phyloP scores from a whole-genome alignment of 2,888 invertebrate species.

The Plagiodera versicolora region DNA sequence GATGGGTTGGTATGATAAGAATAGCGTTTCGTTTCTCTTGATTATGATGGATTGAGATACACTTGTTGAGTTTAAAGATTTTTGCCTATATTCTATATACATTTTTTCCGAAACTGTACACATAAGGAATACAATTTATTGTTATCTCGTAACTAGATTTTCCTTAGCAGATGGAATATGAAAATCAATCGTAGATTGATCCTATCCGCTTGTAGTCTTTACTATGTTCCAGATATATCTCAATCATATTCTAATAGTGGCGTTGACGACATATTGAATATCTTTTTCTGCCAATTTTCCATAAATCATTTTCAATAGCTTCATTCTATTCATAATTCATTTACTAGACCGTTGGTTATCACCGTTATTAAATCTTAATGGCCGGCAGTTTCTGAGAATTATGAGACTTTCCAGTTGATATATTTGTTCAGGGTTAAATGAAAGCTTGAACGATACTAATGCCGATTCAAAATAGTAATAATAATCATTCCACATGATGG shows the following conservation, averaged over 20 bases:
- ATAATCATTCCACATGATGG: not conserved
- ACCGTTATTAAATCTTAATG: not conserved
- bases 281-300: not conserved
- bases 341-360: not conserved
- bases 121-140: too few relatives aligned
- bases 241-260: not conserved
- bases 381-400: not conserved
- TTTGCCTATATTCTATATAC: too few relatives aligned
- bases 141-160: too few relatives aligned
- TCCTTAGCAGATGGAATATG: too few relatives aligned
- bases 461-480: not conserved
- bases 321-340: not conserved
- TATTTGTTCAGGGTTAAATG: not conserved
- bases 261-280: not conserved
- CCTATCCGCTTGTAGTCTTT: too few relatives aligned
- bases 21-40: too few relatives aligned
- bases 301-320: not conserved
- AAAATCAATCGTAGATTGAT: too few relatives aligned
- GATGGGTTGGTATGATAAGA: too few relatives aligned
- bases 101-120: too few relatives aligned
- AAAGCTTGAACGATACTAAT: not conserved
- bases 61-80: too few relatives aligned
- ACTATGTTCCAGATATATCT: constrained; percentile 5
- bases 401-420: not conserved
- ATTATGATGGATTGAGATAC: too few relatives aligned